phyloP scores from a whole-genome alignment of 2,888 invertebrate species.

The Nebria salina region DNA sequence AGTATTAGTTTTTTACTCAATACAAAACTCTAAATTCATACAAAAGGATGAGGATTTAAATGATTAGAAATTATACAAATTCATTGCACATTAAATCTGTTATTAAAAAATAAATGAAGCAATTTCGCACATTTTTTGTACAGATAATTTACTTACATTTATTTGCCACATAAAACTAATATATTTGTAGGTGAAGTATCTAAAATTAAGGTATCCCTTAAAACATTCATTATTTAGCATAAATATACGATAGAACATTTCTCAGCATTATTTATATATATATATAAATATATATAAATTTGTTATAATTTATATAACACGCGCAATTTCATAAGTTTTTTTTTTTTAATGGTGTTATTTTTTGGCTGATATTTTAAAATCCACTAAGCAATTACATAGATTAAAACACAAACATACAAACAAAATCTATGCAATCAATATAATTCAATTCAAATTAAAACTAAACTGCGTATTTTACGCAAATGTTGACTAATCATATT shows the following conservation, averaged over 20 bases:
- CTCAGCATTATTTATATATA: not conserved
- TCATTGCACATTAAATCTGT: constrained; percentile 37
- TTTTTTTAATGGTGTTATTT: not conserved
- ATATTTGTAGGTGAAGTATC: constrained; percentile 13
- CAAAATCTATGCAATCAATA: not conserved
- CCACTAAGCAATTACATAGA: not conserved
- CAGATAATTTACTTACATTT: constrained; percentile 2
- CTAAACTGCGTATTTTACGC: not conserved
- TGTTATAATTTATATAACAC: not conserved
- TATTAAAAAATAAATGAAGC: constrained; percentile 19
- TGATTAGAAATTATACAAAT: constrained; percentile 25
- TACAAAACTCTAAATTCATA: not conserved
- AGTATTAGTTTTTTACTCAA: not conserved
- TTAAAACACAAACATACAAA: not conserved
- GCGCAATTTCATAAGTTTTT: not conserved
- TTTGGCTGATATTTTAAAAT: not conserved
- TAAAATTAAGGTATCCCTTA: constrained; percentile 4
- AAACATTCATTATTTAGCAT: not conserved
- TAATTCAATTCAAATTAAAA: no score
- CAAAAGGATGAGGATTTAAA: not conserved
- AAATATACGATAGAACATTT: not conserved
- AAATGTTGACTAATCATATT: not conserved
- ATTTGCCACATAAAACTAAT: constrained; percentile 10
- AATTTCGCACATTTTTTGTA: not conserved
- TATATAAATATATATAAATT: not conserved